These are phyloP conservation scores for Lasiurus borealis DNA, from an alignment of 2,113 vertebrate species.

Conservation along the genomic window DNA sequence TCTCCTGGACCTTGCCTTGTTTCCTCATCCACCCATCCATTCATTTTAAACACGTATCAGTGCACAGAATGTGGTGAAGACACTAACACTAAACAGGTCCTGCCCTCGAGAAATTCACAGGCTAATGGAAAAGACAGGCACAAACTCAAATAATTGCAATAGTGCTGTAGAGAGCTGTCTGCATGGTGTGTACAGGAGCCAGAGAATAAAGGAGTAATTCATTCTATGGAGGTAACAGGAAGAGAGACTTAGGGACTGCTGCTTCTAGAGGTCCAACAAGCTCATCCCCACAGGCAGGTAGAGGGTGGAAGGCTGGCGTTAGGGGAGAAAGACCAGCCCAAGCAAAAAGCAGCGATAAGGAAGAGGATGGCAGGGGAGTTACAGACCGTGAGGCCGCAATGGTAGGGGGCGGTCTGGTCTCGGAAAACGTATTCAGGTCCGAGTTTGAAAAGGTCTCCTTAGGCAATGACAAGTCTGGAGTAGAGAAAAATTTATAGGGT, in stretches of 20 bases:
- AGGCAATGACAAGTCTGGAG: not conserved
- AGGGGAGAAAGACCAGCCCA: not conserved
- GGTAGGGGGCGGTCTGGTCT: not conserved
- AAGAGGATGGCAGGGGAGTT: not conserved
- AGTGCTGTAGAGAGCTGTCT: not conserved
- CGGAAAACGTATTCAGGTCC: not conserved
- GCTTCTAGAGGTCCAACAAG: not conserved
- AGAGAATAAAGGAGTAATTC: not conserved
- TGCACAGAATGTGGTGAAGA: not conserved
- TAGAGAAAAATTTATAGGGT: not conserved
- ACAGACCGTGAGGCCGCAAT: not conserved
- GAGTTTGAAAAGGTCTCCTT: conserved; percentile 25
- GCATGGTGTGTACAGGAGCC: not conserved
- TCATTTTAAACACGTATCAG: conserved; percentile 23
- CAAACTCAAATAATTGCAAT: not conserved
- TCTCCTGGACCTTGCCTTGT: conserved; percentile 10
- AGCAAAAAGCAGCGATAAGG: not conserved
- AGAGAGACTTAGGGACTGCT: not conserved
- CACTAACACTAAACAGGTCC: conserved; percentile 38
- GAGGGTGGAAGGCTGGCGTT: not conserved
- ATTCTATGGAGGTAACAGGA: not conserved
- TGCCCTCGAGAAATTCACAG: conserved; percentile 50
- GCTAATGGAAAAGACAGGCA: not conserved
- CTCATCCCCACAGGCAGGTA: not conserved
- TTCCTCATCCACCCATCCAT: not conserved